These are phyloP conservation scores for Drosophila subquinaria DNA, from an alignment of 2,888 invertebrate species.

Conservation along the genomic window DNA sequence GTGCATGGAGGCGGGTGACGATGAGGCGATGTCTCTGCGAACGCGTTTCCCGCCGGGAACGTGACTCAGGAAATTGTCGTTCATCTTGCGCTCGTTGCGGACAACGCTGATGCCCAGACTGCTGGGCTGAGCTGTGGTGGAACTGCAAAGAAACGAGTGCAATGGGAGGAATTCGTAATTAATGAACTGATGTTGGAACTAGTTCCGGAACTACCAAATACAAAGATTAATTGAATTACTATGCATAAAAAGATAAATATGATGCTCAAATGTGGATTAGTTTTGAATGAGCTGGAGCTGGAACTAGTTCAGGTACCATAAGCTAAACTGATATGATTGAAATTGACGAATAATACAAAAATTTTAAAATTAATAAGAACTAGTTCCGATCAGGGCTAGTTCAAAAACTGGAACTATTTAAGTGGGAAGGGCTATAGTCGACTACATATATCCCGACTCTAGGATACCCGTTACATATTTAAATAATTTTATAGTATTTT, in stretches of 20 bases:
- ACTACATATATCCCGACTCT: no score
- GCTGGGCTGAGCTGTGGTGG: slow-evolving; percentile 30
- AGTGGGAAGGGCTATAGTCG: no score
- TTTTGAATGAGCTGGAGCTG: not conserved
- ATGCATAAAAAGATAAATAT: no score
- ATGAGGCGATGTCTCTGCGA: slow-evolving; percentile 82
- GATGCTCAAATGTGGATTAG: not conserved
- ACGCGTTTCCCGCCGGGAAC: slow-evolving; percentile 57
- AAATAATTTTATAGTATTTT: no score
- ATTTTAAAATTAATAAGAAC: no score
- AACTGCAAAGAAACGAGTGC: slow-evolving; percentile 20
- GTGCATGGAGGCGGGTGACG: slow-evolving; percentile 83
- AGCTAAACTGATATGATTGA: not conserved
- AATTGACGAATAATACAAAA: no score
- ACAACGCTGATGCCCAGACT: slow-evolving; percentile 29
- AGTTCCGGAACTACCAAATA: not conserved
- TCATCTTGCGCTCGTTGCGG: slow-evolving; percentile 76
- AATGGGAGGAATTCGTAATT: not conserved
- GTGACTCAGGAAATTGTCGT: slow-evolving; percentile 50
- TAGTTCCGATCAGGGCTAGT: not conserved
- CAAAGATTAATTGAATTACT: no score
- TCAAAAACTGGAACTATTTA: not conserved
- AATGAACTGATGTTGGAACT: not conserved
- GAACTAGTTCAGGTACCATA: not conserved
- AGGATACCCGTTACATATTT: no score